Evolutionary conservation across 2,888 invertebrate genomes (phyloP), one percentile per base, ranked within the genome.

Genomic region (Linnaemya tessellans): DNA sequence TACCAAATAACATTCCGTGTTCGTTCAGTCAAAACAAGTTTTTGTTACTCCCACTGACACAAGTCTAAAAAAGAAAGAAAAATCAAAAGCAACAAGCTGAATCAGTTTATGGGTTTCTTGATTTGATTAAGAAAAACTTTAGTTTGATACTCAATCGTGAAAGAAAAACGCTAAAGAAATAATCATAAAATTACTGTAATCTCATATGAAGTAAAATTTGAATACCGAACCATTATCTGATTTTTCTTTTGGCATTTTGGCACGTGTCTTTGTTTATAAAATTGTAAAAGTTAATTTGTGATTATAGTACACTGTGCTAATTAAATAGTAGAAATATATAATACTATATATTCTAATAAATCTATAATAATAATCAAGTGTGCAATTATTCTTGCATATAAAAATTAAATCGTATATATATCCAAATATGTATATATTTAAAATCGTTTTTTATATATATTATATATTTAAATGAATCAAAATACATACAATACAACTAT

Each of bases 11-110:
- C 22, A 75, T 67, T 49, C n/a, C 46, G 77, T 71, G 77, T 68
- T 78, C 73, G 80, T 80, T 71, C 46, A 78, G 78, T 78, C 38
- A 77, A 80, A 84, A 84, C 84, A 78, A 84, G 81, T 84, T 84
- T 79, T 73, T 51, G 18, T 41, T 64, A 43, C 54, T 54, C 18
- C 46, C 30, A n/a, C 11, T 15, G n/a, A 49, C 18, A 64, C 9
- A 30, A 30, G 18, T 11, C 41, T 30, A 41, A n/a, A 64, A 46
- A 15, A n/a, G 4, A 8, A 46, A 20, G 3, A n/a, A 64, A 15
- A 43, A 43, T 43, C 9, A 46, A 18, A 7, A 46, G 13, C 8
- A 65, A 43, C 15, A 56, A 35, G 11, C 30, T 49, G 38, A 62
- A 74, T 51, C 15, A 41, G 22, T n/a, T 49, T 38, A 20, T 30